phyloP scores from a whole-genome alignment of 2,113 vertebrate species.

The Gracilinanus agilis region DNA sequence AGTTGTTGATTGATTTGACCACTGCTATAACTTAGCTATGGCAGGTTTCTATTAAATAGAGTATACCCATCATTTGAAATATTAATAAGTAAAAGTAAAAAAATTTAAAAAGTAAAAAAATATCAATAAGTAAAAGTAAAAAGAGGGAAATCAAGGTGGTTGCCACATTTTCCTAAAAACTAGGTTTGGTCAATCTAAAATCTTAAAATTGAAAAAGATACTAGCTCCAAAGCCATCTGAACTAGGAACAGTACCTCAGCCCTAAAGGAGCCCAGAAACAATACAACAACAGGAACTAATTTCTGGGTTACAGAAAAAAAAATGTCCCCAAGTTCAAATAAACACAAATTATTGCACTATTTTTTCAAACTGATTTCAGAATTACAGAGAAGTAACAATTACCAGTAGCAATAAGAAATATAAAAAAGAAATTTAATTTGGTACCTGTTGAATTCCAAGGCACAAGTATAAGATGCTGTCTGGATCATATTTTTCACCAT shows the following conservation, averaged over 20 bases:
- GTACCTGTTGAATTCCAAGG: conserved; percentile 98
- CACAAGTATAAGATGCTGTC: conserved; percentile 99
- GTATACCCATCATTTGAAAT: background rate
- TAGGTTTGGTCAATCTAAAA: background rate
- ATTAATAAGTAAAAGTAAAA: background rate
- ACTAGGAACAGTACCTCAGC: background rate
- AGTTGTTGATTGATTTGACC: background rate
- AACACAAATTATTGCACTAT: conserved; percentile 18
- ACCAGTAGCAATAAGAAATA: background rate
- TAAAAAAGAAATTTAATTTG: conserved; percentile 18
- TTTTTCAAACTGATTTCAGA: conserved; percentile 22
- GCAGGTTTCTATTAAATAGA: background rate
- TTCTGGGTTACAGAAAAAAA: conserved; percentile 25
- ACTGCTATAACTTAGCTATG: background rate
- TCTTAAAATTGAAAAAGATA: background rate
- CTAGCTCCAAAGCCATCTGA: background rate
- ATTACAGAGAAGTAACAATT: conserved; percentile 32
- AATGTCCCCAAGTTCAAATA: background rate
- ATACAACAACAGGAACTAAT: background rate
- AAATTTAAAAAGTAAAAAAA: too few relatives aligned
- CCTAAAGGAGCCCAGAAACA: background rate
- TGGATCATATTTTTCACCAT: conserved; percentile 92
- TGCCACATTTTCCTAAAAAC: background rate
- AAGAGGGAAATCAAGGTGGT: background rate
- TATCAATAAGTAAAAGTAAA: background rate